phyloP scores from a whole-genome alignment of 2,888 invertebrate genomes.

The Cremastobaeus sp. region DNA sequence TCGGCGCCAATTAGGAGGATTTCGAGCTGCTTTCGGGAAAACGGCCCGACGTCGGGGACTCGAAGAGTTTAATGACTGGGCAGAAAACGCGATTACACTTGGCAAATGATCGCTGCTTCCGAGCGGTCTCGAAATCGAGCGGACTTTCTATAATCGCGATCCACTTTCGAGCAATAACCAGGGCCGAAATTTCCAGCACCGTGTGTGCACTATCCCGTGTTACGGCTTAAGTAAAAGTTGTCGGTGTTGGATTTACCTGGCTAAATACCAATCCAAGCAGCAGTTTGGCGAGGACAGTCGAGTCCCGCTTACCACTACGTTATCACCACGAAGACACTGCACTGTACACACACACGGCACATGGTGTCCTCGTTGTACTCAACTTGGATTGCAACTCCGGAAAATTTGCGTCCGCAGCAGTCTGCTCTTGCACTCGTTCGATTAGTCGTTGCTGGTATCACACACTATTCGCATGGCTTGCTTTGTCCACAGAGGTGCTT shows the following conservation, averaged over 20 bases:
- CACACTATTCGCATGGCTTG: constrained; percentile 3
- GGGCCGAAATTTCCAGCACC: neutral
- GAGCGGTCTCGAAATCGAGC: too few species aligned
- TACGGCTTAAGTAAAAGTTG: neutral
- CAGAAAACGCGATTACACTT: too few species aligned
- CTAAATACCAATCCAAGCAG: constrained; percentile 49
- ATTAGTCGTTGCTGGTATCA: neutral
- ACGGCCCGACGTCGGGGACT: too few species aligned
- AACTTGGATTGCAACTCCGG: neutral
- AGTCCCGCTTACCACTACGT: constrained; percentile 69
- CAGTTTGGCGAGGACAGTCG: constrained; percentile 30
- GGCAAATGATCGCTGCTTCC: too few species aligned
- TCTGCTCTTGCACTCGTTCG: neutral
- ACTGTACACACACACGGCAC: constrained; percentile 77
- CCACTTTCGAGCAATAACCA: too few species aligned
- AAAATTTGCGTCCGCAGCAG: constrained; percentile 12
- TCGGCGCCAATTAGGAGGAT: too few species aligned
- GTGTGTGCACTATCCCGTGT: neutral
- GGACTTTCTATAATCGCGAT: too few species aligned
- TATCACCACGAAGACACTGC: constrained; percentile 76
- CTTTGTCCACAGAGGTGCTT: neutral
- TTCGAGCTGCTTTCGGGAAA: too few species aligned
- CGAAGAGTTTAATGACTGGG: too few species aligned
- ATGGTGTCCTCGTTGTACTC: constrained; percentile 63
- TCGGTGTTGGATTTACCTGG: constrained; percentile 50